Conservation (phyloP, 2,888 invertebrate genomes). For the Drosophila paracracens region DNA sequence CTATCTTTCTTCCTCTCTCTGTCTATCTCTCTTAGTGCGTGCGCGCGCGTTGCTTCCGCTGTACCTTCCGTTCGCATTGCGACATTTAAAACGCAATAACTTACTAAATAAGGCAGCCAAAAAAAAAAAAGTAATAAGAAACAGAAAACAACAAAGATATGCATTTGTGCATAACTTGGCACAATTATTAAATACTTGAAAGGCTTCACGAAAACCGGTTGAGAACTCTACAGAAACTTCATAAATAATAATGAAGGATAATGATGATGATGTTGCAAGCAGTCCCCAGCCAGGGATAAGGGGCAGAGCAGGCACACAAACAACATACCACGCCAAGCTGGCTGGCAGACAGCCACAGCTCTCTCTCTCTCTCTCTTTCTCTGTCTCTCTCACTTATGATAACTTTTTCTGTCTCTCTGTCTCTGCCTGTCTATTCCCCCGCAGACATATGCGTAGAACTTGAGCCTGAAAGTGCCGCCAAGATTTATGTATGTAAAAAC, state of each 20-base stretch:
- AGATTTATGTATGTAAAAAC: conserved; percentile 62
- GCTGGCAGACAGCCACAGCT: conserved; percentile 32
- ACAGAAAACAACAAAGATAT: conserved; percentile 25
- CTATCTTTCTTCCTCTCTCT: neutral
- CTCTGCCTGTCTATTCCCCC: neutral
- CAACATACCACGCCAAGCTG: conserved; percentile 50
- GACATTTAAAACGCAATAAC: conserved; percentile 77
- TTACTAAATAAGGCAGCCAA: conserved; percentile 71
- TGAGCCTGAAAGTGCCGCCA: conserved; percentile 57
- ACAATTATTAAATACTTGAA: conserved; percentile 81
- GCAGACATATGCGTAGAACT: conserved; percentile 39
- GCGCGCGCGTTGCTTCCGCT: neutral
- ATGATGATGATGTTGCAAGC: conserved; percentile 71
- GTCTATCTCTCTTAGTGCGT: neutral
- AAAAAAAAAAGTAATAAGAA: conserved; percentile 34
- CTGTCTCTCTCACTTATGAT: neutral
- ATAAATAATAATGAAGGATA: conserved; percentile 80
- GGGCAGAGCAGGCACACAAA: conserved; percentile 5
- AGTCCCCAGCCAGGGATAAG: conserved; percentile 17
- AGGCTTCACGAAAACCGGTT: conserved; percentile 62
- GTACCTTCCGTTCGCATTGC: conserved; percentile 27
- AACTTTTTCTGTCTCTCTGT: neutral
- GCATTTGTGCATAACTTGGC: conserved; percentile 71
- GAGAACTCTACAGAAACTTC: conserved; percentile 44
- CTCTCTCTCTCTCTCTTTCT: neutral